Percentiles rank a stretch among this genome's conserved stretches.
Conservation (phyloP, 2,113 vertebrate genomes). For the Corythoichthys haematopterus region DNA sequence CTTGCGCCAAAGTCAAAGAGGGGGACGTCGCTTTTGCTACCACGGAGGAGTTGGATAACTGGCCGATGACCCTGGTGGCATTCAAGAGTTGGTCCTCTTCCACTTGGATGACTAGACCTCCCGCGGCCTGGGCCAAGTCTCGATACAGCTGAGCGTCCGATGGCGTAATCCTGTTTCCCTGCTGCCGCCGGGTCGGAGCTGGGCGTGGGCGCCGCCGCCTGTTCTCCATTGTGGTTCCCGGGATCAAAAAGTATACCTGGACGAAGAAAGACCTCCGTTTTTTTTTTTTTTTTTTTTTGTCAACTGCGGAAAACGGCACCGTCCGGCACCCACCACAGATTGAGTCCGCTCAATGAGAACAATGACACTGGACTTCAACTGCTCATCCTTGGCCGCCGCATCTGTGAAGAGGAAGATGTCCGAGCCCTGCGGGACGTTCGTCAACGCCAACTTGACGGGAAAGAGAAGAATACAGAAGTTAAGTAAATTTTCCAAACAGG, state of each 20-base stretch:
- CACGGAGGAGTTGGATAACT: conserved; percentile 41
- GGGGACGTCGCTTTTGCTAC: conserved; percentile 23
- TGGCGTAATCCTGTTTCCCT: neutral
- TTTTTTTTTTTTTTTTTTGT: neutral
- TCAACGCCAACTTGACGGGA: conserved; percentile 52
- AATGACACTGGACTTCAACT: conserved; percentile 43
- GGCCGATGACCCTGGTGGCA: conserved; percentile 41
- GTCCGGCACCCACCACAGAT: conserved; percentile 37
- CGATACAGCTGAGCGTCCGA: conserved; percentile 47
- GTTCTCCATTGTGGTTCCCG: conserved; percentile 1
- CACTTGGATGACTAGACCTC: conserved; percentile 54
- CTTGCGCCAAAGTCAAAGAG: neutral
- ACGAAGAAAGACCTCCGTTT: too few relatives aligned
- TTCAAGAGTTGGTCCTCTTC: conserved; percentile 27
- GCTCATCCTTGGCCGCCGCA: conserved; percentile 47
- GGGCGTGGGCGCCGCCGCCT: conserved; percentile 12
- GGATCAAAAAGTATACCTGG: conserved; percentile 65
- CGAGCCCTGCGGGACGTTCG: conserved; percentile 36
- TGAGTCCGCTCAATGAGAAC: conserved; percentile 56
- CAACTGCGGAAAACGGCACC: neutral
- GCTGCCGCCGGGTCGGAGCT: neutral
- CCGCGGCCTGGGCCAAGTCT: conserved; percentile 58
- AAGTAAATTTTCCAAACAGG: neutral
- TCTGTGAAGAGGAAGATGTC: conserved; percentile 70
- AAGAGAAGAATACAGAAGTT: neutral